A percentile compares a stretch with the other conserved stretches of the same genome.
phyloP scores from a whole-genome alignment of 2,113 vertebrate species.

The Canis aureus region DNA sequence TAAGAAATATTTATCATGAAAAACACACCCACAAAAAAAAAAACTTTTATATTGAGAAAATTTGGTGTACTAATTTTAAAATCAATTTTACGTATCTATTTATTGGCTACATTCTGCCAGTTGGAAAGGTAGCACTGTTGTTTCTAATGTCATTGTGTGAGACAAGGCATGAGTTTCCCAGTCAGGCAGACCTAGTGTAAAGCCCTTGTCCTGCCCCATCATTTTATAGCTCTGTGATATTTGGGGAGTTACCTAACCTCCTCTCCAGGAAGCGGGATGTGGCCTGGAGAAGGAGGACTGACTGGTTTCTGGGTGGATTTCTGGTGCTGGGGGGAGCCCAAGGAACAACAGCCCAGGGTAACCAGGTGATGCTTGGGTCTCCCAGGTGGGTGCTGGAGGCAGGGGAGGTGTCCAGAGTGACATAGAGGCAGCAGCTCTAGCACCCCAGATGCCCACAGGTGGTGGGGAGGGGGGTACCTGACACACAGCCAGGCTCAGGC shows the following conservation, averaged over 20 bases:
- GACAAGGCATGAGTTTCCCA: background rate
- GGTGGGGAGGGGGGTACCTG: background rate
- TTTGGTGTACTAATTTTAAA: background rate
- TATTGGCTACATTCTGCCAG: background rate
- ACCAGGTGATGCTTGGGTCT: background rate
- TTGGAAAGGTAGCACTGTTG: fast-evolving
- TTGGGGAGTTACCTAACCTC: background rate
- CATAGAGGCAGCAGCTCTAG: background rate
- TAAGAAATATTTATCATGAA: background rate
- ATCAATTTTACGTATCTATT: background rate
- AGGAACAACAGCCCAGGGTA: background rate
- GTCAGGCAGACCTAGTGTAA: no score
- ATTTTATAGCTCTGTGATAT: fast-evolving
- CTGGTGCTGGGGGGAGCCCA: background rate
- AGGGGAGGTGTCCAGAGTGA: background rate
- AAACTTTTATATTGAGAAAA: background rate
- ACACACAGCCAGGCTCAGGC: background rate
- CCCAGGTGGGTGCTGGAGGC: background rate
- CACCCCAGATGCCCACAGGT: background rate
- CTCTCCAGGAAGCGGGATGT: background rate
- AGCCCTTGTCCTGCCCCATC: fast-evolving
- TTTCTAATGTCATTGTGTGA: background rate
- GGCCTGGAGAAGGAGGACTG: no score
- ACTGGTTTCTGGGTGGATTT: background rate
- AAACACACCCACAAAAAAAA: background rate